Conservation (phyloP, 2,888 invertebrate genomes). For the Sarcophaga carnaria region DNA sequence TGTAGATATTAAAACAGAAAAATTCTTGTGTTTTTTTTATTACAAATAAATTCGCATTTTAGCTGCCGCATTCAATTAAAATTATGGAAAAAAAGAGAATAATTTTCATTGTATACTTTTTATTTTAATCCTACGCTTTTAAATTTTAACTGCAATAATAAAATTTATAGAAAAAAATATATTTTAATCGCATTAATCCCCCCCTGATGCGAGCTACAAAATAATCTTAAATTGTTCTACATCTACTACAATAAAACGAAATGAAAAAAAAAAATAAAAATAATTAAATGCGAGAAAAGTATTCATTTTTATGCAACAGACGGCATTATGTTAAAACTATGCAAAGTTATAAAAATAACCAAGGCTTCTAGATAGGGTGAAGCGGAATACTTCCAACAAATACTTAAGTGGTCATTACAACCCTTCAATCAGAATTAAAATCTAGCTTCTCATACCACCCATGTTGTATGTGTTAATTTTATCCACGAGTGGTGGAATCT, state of each 20-base stretch:
- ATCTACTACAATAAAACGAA: slow-evolving; percentile 8
- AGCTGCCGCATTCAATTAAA: slow-evolving; percentile 27
- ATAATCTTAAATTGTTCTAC: slow-evolving; percentile 46
- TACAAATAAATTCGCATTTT: slow-evolving; percentile 2
- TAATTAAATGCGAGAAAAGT: background rate
- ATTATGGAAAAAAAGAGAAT: background rate
- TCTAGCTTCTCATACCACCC: no score
- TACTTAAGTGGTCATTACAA: no score
- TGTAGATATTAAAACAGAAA: no score
- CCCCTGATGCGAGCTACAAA: background rate
- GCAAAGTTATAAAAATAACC: background rate
- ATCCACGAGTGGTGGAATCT: no score
- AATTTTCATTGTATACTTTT: slow-evolving; percentile 10
- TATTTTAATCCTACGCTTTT: slow-evolving; percentile 17
- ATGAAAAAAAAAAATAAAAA: background rate
- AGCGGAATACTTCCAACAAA: no score
- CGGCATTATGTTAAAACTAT: background rate
- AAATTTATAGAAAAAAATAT: slow-evolving; percentile 51
- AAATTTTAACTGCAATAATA: slow-evolving; percentile 43
- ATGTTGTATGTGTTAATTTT: no score
- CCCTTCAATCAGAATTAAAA: no score
- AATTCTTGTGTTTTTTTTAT: background rate
- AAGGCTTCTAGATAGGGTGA: background rate
- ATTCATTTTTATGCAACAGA: background rate
- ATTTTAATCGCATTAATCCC: slow-evolving; percentile 51